Conservation (phyloP, 1,140 invertebrate genomes). For the Eciton burchellii region DNA sequence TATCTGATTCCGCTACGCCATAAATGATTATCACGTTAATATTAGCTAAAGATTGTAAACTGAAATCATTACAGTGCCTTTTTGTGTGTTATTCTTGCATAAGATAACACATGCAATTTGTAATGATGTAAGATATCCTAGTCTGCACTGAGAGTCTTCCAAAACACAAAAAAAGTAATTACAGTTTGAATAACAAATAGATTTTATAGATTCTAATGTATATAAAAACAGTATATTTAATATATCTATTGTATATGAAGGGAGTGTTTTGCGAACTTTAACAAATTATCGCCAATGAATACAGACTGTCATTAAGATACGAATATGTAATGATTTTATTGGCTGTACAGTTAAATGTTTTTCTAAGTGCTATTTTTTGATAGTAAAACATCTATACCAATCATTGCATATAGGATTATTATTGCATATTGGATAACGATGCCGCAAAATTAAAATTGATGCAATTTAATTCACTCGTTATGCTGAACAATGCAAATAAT, state of each 20-base stretch:
- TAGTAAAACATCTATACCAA: not conserved
- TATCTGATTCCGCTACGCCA: not conserved
- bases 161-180: not conserved
- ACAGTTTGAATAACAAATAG: not conserved
- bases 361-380: slow-evolving; percentile 18
- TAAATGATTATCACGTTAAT: slow-evolving; percentile 2
- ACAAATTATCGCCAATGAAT: slow-evolving; percentile 6
- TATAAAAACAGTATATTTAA: slow-evolving; percentile 2
- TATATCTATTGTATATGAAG: not conserved
- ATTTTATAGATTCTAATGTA: slow-evolving; percentile 3
- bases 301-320: slow-evolving; percentile 7
- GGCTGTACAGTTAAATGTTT: slow-evolving; percentile 2
- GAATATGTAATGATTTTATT: slow-evolving; percentile 20
- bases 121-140: slow-evolving; percentile 17
- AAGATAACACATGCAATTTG: slow-evolving; percentile 6
- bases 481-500: slow-evolving; percentile 27
- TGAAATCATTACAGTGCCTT: slow-evolving; percentile 59
- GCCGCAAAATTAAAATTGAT: slow-evolving; percentile 15
- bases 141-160: slow-evolving; percentile 49
- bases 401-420: not conserved
- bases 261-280: not conserved
- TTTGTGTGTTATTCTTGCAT: slow-evolving; percentile 10
- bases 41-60: slow-evolving; percentile 29
- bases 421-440: slow-evolving; percentile 11
- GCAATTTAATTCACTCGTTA: slow-evolving; percentile 1